Percentiles rank a stretch among this genome's conserved stretches.
These are phyloP conservation scores for Pogonocichla stellata DNA, from an alignment of 2,113 vertebrate genomes.

Conservation along the genomic window DNA sequence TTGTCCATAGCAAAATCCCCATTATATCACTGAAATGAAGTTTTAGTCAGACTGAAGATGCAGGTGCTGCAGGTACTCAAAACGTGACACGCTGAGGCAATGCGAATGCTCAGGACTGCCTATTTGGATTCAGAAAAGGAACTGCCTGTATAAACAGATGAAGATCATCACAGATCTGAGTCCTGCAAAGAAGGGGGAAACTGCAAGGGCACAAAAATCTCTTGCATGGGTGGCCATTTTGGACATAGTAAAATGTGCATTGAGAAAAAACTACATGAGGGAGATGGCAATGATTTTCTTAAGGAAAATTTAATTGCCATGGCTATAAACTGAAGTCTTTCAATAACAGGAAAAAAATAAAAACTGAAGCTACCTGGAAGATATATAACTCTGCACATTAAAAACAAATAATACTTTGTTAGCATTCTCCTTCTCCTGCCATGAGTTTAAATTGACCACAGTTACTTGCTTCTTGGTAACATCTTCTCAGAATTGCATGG, in stretches of 20 bases:
- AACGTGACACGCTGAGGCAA: neutral
- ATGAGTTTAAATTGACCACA: neutral
- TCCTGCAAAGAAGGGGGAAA: neutral
- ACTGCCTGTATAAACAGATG: neutral
- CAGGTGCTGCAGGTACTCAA: neutral
- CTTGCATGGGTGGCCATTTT: neutral
- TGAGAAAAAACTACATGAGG: neutral
- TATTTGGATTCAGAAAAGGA: neutral
- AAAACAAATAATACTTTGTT: neutral
- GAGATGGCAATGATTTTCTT: neutral
- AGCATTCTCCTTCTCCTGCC: neutral
- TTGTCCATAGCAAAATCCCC: accelerated
- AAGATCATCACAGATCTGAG: neutral
- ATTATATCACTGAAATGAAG: neutral
- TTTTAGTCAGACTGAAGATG: neutral
- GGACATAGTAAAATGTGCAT: accelerated
- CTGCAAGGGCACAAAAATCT: neutral
- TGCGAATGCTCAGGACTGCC: neutral
- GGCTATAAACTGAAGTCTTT: neutral
- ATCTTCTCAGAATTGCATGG: neutral
- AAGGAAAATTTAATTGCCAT: neutral
- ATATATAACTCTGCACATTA: neutral
- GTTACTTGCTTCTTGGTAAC: neutral
- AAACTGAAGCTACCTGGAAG: neutral
- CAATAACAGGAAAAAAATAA: neutral